Percentiles rank a stretch among this genome's conserved stretches.
phyloP scores from a whole-genome alignment of 2,888 invertebrate genomes.

The Dioctria linearis region DNA sequence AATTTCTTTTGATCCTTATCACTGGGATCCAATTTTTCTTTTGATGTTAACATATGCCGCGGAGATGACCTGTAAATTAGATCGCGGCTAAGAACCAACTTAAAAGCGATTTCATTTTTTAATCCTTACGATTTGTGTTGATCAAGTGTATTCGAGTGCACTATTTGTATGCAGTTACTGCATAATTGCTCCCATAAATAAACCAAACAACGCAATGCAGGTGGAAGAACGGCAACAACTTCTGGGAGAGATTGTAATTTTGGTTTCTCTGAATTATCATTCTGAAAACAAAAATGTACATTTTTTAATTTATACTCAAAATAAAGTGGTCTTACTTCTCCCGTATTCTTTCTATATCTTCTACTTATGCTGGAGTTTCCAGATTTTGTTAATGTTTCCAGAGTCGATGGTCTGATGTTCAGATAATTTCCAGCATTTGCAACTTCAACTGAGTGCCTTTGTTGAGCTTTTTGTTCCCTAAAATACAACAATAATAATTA shows the following conservation, averaged over 20 bases:
- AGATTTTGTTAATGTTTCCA: slow-evolving; percentile 83
- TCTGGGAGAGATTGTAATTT: slow-evolving; percentile 70
- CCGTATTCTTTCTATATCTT: slow-evolving; percentile 72
- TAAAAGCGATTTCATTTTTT: background rate
- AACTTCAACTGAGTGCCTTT: slow-evolving; percentile 92
- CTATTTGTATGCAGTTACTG: slow-evolving; percentile 77
- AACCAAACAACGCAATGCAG: slow-evolving; percentile 89
- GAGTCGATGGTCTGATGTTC: slow-evolving; percentile 83
- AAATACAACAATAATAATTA: background rate
- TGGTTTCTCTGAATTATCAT: slow-evolving; percentile 62
- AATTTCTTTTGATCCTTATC: slow-evolving; percentile 68
- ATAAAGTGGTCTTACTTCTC: slow-evolving; percentile 57
- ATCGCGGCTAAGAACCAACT: background rate
- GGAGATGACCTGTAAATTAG: slow-evolving; percentile 51
- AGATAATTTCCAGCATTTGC: slow-evolving; percentile 80
- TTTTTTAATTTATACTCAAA: background rate
- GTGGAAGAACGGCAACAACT: slow-evolving; percentile 83
- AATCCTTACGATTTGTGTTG: slow-evolving; percentile 63
- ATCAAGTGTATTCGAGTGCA: slow-evolving; percentile 68
- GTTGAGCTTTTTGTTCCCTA: slow-evolving; percentile 77
- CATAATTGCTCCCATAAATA: slow-evolving; percentile 92
- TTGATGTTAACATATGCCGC: slow-evolving; percentile 56
- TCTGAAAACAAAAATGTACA: slow-evolving; percentile 1
- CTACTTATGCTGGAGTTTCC: slow-evolving; percentile 86
- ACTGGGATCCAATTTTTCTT: slow-evolving; percentile 60